Evolutionary conservation across 2,888 invertebrate genomes (phyloP).

Genomic region (Eupithecia exiguata): DNA sequence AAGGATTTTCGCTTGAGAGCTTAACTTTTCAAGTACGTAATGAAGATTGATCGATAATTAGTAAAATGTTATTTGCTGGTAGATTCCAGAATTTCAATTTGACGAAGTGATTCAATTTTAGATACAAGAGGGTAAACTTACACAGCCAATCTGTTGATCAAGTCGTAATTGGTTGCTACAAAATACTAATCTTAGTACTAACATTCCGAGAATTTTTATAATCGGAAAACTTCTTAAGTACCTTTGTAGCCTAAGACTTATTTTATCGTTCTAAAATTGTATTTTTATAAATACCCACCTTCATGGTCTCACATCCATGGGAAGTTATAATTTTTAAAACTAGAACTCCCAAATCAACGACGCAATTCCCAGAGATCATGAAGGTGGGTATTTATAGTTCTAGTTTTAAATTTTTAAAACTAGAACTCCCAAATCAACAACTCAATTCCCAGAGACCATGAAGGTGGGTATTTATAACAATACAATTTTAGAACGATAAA

Average conservation of each 20-base stretch:
- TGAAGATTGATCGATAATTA: constrained; percentile 37
- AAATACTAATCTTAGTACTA: background rate
- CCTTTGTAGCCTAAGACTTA: no score
- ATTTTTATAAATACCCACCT: no score
- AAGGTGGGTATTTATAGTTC: no score
- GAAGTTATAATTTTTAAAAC: no score
- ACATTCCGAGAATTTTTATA: background rate
- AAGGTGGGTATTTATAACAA: background rate
- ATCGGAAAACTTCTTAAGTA: no score
- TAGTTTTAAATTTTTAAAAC: no score
- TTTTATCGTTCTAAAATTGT: no score
- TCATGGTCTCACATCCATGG: no score
- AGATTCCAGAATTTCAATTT: constrained; percentile 18
- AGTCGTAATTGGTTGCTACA: background rate
- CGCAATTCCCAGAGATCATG: no score
- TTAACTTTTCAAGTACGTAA: constrained; percentile 33
- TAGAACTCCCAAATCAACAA: background rate
- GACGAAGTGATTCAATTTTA: constrained; percentile 5
- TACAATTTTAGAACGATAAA: background rate
- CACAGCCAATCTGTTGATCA: background rate
- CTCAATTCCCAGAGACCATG: no score
- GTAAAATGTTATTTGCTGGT: constrained; percentile 28
- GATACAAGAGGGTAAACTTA: background rate
- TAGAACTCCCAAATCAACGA: no score
- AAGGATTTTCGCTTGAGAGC: constrained; percentile 11